Percentiles rank a stretch among this genome's conserved stretches.
These are phyloP conservation scores for Ferdinandea cuprea DNA, from an alignment of 2,888 invertebrate genomes.

Conservation along the genomic window DNA sequence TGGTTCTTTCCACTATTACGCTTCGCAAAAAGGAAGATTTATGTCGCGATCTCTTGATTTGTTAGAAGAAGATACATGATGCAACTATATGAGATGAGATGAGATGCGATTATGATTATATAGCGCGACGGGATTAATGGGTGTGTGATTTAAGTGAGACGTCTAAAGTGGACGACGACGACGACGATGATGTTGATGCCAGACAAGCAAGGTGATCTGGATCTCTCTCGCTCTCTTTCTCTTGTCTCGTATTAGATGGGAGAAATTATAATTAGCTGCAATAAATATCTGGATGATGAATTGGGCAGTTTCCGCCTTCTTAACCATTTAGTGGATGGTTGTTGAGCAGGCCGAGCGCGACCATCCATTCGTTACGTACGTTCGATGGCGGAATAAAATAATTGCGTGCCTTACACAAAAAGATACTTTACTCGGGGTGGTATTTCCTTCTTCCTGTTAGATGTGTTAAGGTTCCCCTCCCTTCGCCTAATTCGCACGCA, in stretches of 20 bases:
- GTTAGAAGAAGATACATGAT: conserved; percentile 16
- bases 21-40: conserved; percentile 50
- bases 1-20: background rate
- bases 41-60: conserved; percentile 44
- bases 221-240: background rate
- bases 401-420: conserved; percentile 60
- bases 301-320: conserved; percentile 65
- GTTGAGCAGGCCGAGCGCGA: conserved; percentile 9
- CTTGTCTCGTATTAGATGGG: conserved; percentile 3
- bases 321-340: conserved; percentile 43
- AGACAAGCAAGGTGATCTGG: conserved; percentile 46
- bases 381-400: conserved; percentile 28
- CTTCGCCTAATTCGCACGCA: conserved; percentile 47
- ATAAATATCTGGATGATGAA: conserved; percentile 71
- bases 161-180: conserved; percentile 53
- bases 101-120: conserved; percentile 58
- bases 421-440: conserved; percentile 19
- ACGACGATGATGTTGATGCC: background rate
- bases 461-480: no score
- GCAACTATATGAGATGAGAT: conserved; percentile 29
- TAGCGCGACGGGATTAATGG: conserved; percentile 65
- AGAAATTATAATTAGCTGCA: conserved; percentile 67
- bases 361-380: background rate
- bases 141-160: conserved; percentile 67
- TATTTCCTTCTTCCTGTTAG: background rate